Evolutionary conservation across 37 sponge, comb jelly and placozoan genomes (phyloP).

Genomic region (Petrosia ficiformis): DNA sequence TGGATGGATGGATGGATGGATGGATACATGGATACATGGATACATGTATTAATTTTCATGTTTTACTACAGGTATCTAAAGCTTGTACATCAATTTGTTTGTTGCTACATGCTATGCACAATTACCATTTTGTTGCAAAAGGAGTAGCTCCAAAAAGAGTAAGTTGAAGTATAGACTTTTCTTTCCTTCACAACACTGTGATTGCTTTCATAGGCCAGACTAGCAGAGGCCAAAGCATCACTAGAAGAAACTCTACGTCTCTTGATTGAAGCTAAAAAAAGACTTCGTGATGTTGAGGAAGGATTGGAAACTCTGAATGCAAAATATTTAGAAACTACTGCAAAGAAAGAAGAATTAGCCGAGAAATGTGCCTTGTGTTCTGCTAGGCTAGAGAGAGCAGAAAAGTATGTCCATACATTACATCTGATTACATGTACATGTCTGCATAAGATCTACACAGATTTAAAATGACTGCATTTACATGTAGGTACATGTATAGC

Average conservation of each 20-base stretch:
- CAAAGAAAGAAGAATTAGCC: slow-evolving; percentile 92
- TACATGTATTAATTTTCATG: too few relatives aligned
- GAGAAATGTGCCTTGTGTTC: slow-evolving; percentile 89
- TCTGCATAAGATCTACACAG: background rate
- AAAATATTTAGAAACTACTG: slow-evolving; percentile 86
- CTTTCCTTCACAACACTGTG: too few relatives aligned
- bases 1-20: too few relatives aligned
- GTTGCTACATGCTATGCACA: slow-evolving; percentile 98
- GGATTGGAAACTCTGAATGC: slow-evolving; percentile 84
- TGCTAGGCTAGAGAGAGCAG: slow-evolving; percentile 88
- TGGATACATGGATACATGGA: background rate
- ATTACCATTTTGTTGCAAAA: slow-evolving; percentile 94
- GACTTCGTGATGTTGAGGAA: slow-evolving; percentile 92
- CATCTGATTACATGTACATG: background rate
- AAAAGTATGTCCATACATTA: slow-evolving; percentile 50
- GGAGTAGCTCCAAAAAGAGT: slow-evolving; percentile 95
- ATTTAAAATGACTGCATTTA: background rate
- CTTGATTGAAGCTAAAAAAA: slow-evolving; percentile 80
- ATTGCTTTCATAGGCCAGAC: slow-evolving; percentile 46
- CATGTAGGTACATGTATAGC: too few relatives aligned
- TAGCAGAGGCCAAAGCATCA: slow-evolving; percentile 76
- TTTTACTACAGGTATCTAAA: slow-evolving; percentile 62
- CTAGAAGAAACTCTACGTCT: slow-evolving; percentile 79
- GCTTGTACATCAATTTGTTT: slow-evolving; percentile 98
- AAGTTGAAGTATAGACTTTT: too few relatives aligned